phyloP scores from a whole-genome alignment of 2,113 vertebrate genomes.

The Sclerurus mexicanus region DNA sequence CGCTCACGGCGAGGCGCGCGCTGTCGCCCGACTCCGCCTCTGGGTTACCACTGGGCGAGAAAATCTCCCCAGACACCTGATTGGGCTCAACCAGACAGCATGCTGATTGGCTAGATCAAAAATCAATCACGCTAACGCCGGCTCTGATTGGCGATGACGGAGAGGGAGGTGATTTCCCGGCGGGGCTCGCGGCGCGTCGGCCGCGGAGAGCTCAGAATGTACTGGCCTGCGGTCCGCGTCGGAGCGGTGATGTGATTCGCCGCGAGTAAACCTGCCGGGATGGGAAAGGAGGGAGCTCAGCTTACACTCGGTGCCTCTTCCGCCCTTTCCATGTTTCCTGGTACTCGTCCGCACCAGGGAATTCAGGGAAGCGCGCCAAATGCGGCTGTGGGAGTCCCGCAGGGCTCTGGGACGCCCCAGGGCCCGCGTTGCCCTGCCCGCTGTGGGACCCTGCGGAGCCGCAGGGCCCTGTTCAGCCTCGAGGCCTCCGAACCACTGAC shows the following conservation, averaged over 20 bases:
- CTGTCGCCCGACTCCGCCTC: background rate
- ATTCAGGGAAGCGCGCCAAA: accelerated
- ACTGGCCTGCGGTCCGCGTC: accelerated
- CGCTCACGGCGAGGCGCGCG: background rate
- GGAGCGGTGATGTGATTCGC: no score
- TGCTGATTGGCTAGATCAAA: accelerated
- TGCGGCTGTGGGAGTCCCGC: background rate
- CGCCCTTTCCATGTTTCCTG: accelerated
- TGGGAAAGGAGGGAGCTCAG: no score
- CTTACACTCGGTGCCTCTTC: background rate
- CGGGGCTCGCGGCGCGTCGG: accelerated
- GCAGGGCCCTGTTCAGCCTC: background rate
- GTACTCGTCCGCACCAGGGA: accelerated
- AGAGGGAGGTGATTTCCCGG: background rate
- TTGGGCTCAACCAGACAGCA: accelerated
- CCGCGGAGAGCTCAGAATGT: accelerated
- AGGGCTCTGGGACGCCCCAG: accelerated
- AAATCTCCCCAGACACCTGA: background rate
- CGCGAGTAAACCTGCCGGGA: accelerated
- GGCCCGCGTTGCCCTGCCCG: background rate
- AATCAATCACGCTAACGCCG: accelerated
- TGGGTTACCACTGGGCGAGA: slow-evolving; percentile 36
- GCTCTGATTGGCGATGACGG: accelerated
- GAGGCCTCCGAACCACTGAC: accelerated
- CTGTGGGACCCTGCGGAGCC: accelerated